Base-by-base conservation (phyloP, 2,888 invertebrate genomes). In the Resseliella maxima region DNA sequence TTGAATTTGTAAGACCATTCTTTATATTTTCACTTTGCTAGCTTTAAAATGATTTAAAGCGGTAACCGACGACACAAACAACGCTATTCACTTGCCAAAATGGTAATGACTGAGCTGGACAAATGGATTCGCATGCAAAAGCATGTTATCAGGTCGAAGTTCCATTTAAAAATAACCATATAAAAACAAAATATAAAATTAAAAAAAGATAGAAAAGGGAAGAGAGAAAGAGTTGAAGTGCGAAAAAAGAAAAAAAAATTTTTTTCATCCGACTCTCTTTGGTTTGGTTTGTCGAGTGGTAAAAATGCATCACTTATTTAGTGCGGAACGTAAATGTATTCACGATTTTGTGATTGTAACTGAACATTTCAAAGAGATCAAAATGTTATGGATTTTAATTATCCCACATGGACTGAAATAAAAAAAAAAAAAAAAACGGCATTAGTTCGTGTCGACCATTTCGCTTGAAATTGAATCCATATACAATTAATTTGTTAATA, bases 1-100 rank as follows among this genome's bases (percentile, higher is more conserved):
- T 59, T 59, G 59, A 5, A 15, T 72, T 31, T 31, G 35, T 27
- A 10, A 35, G 31, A 35, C 72, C 18, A 18, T 18, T 50, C 12
- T 50, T 2, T 72, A 8, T 72, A 5, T 15, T 24, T 59, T 35
- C 31, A 31, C 72, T 15, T 72, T 35, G 15, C 31, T 35, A 35
- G 31, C 72, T 8, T 50, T 18, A 8, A 72, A 72, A 31, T 72
- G 72, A 72, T 72, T 72, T 72, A 72, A 72, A 15, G 31, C 72
- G 72, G 72, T 15, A 59, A 59, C 59, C 15, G 59, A 59, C 72
- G 15, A 31, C 35, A 72, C 2, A 2, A 0, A 72, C 31, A n/a
- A 5, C 72, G 18, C 72, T n/a, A 27, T 72, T 72, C 72, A 72
- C 72, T 72, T 72, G 72, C 72, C 35, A 10, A 6, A 27, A 12